Percentiles rank a stretch among this genome's conserved stretches.
These are phyloP conservation scores for Babyrousa celebensis DNA, from an alignment of 2,797 vertebrate genomes.

Conservation along the genomic window DNA sequence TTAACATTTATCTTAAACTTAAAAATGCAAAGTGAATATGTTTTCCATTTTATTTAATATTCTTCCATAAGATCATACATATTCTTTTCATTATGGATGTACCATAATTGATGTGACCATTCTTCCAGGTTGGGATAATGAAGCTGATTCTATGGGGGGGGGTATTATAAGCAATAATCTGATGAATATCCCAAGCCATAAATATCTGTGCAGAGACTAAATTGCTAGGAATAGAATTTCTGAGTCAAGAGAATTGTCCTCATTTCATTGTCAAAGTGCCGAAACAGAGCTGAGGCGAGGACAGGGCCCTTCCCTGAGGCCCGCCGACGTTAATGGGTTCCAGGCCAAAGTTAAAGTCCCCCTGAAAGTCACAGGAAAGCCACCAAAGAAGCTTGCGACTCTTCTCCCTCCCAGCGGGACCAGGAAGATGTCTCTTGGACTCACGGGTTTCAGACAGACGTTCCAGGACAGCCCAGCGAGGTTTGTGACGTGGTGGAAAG, in stretches of 20 bases:
- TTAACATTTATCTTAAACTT: background rate
- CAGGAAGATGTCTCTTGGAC: background rate
- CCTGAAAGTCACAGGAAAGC: background rate
- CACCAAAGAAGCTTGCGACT: background rate
- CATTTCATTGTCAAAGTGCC: background rate
- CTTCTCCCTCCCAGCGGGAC: background rate
- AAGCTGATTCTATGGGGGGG: background rate
- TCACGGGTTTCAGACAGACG: background rate
- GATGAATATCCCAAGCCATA: background rate
- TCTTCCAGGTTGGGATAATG: background rate
- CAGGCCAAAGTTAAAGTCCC: background rate
- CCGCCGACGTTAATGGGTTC: background rate
- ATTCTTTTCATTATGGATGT: background rate
- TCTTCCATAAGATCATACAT: background rate
- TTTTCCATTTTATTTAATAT: conserved; percentile 40
- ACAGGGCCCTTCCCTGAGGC: background rate
- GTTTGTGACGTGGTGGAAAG: background rate
- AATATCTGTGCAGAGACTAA: conserved; percentile 1
- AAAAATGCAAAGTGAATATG: background rate
- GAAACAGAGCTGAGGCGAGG: too few relatives aligned
- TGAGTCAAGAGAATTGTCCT: background rate
- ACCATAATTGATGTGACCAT: background rate
- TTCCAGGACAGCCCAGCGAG: background rate
- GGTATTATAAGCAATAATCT: background rate
- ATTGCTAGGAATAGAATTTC: background rate